phyloP scores from a whole-genome alignment of 2,113 vertebrate species.

The Glaucidium brasilianum region DNA sequence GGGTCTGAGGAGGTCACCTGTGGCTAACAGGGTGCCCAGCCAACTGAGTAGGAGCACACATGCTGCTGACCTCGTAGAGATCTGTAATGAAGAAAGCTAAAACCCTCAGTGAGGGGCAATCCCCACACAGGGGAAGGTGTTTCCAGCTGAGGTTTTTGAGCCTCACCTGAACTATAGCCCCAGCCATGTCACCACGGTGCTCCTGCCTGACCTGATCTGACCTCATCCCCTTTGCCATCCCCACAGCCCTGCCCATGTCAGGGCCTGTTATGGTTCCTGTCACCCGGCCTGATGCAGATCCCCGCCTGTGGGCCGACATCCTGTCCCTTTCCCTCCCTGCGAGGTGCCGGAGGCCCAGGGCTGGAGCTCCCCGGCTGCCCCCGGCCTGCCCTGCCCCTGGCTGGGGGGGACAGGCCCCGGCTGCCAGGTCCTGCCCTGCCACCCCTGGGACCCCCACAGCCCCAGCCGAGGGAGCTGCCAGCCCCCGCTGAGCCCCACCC shows the following conservation, averaged over 20 bases:
- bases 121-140: too few species aligned
- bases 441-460: background rate
- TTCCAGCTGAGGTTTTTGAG: background rate
- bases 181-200: background rate
- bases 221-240: background rate
- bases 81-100: background rate
- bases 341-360: too few species aligned
- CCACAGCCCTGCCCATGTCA: background rate
- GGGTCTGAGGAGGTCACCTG: too few species aligned
- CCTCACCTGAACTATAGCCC: background rate
- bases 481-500: too few species aligned
- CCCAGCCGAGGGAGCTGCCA: background rate
- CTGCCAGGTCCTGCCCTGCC: background rate
- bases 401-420: too few species aligned
- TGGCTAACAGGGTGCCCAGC: accelerated
- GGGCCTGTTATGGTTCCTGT: background rate
- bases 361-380: background rate
- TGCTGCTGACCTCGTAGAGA: background rate
- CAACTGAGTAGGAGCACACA: background rate
- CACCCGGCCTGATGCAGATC: background rate
- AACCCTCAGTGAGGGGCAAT: background rate
- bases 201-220: accelerated
- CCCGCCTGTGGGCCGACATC: accelerated
- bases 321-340: background rate
- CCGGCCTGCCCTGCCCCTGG: background rate